A percentile compares a stretch with the other conserved stretches of the same genome.
phyloP scores from a whole-genome alignment of 2,797 vertebrate genomes.

The Xerus rutilus region DNA sequence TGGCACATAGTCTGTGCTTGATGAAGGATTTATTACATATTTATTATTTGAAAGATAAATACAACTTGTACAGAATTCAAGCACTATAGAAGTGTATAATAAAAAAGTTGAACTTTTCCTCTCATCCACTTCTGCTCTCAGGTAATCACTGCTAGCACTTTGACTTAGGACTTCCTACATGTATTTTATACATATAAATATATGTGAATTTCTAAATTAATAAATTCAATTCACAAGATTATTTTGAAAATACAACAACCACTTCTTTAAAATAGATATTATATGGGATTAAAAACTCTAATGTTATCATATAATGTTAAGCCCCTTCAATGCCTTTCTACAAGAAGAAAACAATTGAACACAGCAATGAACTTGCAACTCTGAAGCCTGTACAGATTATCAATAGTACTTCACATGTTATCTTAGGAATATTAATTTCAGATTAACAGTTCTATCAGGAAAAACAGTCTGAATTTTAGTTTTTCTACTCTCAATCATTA shows the following conservation, averaged over 20 bases:
- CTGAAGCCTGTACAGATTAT: background rate
- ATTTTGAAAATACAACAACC: background rate
- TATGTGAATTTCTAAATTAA: background rate
- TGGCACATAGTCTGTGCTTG: background rate
- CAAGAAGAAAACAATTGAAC: background rate
- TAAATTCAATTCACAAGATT: background rate
- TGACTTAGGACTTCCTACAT: background rate
- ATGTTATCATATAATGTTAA: background rate
- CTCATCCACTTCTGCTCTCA: background rate
- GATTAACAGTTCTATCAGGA: background rate
- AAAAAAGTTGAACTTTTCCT: background rate
- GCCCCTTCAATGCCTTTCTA: background rate
- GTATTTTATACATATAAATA: background rate
- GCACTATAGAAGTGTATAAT: background rate
- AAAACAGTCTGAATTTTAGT: background rate
- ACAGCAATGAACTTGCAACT: background rate
- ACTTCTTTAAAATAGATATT: background rate
- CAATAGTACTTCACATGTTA: background rate
- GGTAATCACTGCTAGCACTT: background rate
- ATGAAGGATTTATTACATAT: background rate
- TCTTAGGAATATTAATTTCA: background rate
- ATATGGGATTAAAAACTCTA: background rate
- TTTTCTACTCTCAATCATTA: background rate
- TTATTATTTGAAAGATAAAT: background rate
- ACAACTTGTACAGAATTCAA: background rate